Evolutionary conservation across 2,113 vertebrate species (phyloP), one percentile per base, ranked within the genome.

Genomic region (Menidia beryllina): DNA sequence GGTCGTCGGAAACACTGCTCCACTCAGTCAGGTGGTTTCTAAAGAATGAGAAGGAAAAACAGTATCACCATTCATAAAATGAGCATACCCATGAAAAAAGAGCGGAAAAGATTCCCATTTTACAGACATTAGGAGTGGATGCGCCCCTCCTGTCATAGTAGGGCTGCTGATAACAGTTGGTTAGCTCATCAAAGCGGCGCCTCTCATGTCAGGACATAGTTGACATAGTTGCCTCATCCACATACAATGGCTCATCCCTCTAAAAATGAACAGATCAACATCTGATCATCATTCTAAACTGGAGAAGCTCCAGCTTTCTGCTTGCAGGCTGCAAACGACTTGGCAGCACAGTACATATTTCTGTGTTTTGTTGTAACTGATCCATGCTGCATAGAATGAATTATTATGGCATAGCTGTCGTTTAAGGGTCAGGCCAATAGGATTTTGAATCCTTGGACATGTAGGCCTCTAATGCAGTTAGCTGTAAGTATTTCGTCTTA

Each of bases 281-380:
- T 77, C 54, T 72, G 76, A 61, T 48, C n/a, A 24, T 25, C 11
- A 36, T 84, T 76, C 39, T 23, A 36, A 34, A 57, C 55, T 11
- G 76, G 72, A 75, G 72, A 58, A 34, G 26, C 0, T 56, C 50
- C 50, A 52, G n/a, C 30, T 54, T 7, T 17, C 27, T 55, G 47
- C 0, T 47, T 26, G 50, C 10, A n/a, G 9, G 14, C 50, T 60
- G 21, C 15, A 7, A 27, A 43, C 39, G 19, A 19, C 7, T 30
- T 39, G 59, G 13, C 50, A 21, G 50, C 17, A 14, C 49, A 24
- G 13, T 47, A 9, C 39, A 27, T 3, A 0, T 10, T 36, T 30
- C 30, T 34, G 24, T 27, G 23, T 19, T 10, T 54, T 17, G 19
- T 17, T 54, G 25, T 26, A 27, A 30, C 52, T 27, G 52, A 54